These are phyloP conservation scores for Pyrrhia umbra DNA, from an alignment of 2,888 invertebrate genomes.

Conservation along the genomic window DNA sequence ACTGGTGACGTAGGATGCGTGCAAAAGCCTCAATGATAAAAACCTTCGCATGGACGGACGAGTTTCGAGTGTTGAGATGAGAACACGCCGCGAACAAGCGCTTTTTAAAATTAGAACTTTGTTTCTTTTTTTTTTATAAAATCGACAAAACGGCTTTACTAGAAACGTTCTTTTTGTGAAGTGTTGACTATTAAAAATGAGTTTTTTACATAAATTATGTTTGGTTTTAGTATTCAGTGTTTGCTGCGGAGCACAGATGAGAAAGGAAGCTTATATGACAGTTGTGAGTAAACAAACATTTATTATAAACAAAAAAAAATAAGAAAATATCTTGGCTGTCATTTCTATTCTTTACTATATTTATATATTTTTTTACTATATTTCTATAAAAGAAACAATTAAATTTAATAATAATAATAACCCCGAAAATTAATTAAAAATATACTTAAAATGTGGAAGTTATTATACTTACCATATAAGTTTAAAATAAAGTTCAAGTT, in stretches of 20 bases:
- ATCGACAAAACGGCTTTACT: slow-evolving; percentile 12
- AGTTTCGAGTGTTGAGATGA: slow-evolving; percentile 44
- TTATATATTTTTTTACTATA: no score
- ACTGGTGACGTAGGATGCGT: slow-evolving; percentile 56
- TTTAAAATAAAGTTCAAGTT: no score
- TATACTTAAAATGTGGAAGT: no score
- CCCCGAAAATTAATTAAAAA: no score
- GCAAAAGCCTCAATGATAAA: slow-evolving; percentile 59
- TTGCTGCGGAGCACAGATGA: slow-evolving; percentile 44
- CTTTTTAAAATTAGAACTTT: slow-evolving; percentile 48
- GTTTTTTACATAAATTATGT: slow-evolving; percentile 37
- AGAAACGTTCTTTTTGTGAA: neutral
- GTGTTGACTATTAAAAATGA: slow-evolving; percentile 47
- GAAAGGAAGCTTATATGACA: slow-evolving; percentile 53
- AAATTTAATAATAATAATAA: no score
- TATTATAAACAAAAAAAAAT: neutral
- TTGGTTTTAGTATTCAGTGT: slow-evolving; percentile 43
- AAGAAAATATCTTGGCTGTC: neutral
- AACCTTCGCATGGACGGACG: slow-evolving; percentile 54
- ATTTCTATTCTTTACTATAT: no score
- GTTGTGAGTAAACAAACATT: slow-evolving; percentile 50
- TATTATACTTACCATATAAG: no score
- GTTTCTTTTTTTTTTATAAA: slow-evolving; percentile 22
- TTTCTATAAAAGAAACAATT: no score
- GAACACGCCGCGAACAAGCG: slow-evolving; percentile 35